phyloP scores from a whole-genome alignment of 2,797 vertebrate species.

The Eremophila alpestris region DNA sequence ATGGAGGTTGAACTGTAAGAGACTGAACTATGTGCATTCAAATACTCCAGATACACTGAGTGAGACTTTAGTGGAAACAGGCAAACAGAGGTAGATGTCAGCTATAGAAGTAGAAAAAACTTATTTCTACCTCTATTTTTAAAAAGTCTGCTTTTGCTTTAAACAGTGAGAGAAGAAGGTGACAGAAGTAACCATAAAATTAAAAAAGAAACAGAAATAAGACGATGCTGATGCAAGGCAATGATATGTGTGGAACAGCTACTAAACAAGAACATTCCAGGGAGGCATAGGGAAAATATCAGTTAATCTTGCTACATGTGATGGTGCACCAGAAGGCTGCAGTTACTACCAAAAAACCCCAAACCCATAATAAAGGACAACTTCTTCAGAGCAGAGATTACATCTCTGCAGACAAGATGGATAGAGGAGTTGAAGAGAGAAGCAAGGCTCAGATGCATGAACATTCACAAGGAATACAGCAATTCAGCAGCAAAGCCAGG shows the following conservation, averaged over 20 bases:
- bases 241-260: rapidly evolving
- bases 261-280: background rate
- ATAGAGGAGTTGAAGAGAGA: background rate
- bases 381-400: background rate
- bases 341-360: background rate
- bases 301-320: background rate
- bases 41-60: background rate
- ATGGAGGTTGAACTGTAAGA: background rate
- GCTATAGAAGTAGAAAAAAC: background rate
- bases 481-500: background rate
- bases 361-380: background rate
- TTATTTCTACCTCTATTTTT: background rate
- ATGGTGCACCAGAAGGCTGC: background rate
- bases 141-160: background rate
- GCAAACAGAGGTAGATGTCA: background rate
- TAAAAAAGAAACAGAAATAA: background rate
- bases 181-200: background rate
- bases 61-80: background rate
- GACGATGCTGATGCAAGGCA: background rate
- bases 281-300: background rate
- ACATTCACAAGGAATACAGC: background rate
- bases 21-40: background rate
- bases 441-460: background rate
- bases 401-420: background rate
- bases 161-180: background rate